A percentile compares a stretch with the other conserved stretches of the same genome.
These are phyloP conservation scores for Drosophila macrospina DNA, from an alignment of 2,888 invertebrate genomes.

Conservation along the genomic window DNA sequence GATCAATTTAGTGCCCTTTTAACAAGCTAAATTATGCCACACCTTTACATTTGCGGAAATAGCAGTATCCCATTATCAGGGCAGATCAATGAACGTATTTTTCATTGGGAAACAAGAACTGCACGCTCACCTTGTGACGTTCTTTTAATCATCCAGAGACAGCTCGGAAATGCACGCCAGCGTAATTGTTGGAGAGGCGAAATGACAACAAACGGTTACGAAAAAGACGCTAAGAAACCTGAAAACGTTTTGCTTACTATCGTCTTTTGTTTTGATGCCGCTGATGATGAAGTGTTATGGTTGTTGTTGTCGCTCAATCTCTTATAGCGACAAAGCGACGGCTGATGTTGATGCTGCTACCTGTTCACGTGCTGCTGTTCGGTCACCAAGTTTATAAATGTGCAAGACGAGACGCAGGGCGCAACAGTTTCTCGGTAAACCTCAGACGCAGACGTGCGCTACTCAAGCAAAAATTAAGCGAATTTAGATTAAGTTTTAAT, in stretches of 20 bases:
- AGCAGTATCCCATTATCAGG: constrained; percentile 40
- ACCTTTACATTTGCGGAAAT: constrained; percentile 38
- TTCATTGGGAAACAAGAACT: constrained; percentile 47
- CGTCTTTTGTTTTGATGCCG: constrained; percentile 55
- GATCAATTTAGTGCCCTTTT: constrained; percentile 21
- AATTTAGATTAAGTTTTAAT: constrained; percentile 53
- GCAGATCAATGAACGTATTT: constrained; percentile 67
- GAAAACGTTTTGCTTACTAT: constrained; percentile 46
- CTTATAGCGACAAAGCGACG: constrained; percentile 45
- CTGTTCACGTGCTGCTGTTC: constrained; percentile 74
- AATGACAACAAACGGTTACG: constrained; percentile 49
- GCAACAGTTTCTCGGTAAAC: constrained; percentile 71
- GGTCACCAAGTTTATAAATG: constrained; percentile 74
- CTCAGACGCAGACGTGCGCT: constrained; percentile 59
- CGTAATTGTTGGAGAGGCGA: constrained; percentile 30
- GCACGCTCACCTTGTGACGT: constrained; percentile 49
- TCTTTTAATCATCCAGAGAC: constrained; percentile 19
- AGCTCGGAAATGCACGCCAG: constrained; percentile 29
- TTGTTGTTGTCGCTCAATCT: constrained; percentile 36
- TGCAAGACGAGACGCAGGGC: constrained; percentile 63
- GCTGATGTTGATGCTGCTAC: constrained; percentile 53
- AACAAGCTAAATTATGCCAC: constrained; percentile 13
- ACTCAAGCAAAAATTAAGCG: constrained; percentile 54
- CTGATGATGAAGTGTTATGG: constrained; percentile 57
- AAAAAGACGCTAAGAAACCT: constrained; percentile 54